Evolutionary conservation across 2,113 vertebrate genomes (phyloP), one percentile per base, ranked within the genome.

Genomic region (Mola mola): DNA sequence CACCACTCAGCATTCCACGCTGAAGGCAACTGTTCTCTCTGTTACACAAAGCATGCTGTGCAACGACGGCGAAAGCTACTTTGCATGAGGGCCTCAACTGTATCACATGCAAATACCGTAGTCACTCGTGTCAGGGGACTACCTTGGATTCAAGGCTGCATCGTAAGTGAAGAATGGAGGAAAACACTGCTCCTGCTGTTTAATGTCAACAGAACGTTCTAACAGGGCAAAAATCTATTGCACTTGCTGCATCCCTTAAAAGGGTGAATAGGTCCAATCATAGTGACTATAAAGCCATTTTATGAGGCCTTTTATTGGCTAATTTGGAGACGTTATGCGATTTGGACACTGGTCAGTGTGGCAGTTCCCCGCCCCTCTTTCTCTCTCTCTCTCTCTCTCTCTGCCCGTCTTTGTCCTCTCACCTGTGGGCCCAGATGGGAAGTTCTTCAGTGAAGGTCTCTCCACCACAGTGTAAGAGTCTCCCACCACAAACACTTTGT

Each of bases 401-500:
- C 92, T 84, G 93, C 92, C 0, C 75, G 92, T 93, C 0, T 81
- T 81, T 21, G 37, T 67, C 12, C 26, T 13, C 40, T 75, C 90
- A 99, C 97, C 97, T 89, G 97, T 95, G 0, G 88, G 90, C 64
- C 97, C 97, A 0, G 93, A 92, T 0, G 97, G 96, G 86, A 99
- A 99, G 89, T 99, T 99, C 92, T 98, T 99, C 53, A 99, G 89
- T 0, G 97, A 99, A 0, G 97, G 97, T 60, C 97, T 92, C 86
- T 98, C 95, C 82, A 99, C 97, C 81, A 99, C 94, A 0, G 94
- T 96, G 91, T 98, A 95, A 12, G 96, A 95, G 26, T 98, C 96
- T 5, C 97, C 97, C 0, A 99, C 95, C 84, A 99, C 97, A 0
- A 99, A 99, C 81, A 99, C 97, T 87, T 99, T 99, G 87, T 99